Percentiles rank a stretch among this genome's conserved stretches.
Conservation (phyloP, 2,888 invertebrate genomes). For the Scaptomyza parva region DNA sequence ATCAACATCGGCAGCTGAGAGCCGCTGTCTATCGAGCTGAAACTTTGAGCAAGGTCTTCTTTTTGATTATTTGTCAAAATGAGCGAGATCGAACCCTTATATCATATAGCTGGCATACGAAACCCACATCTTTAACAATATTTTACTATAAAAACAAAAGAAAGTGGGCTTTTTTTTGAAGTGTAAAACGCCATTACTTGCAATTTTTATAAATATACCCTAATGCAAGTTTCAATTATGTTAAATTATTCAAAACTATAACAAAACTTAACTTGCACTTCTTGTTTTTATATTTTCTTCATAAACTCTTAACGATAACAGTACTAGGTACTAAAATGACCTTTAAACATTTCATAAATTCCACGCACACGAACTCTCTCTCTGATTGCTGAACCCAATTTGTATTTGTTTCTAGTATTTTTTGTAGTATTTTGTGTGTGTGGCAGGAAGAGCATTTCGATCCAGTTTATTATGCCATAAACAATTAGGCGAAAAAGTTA, state of each 20-base stretch:
- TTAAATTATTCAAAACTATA: background rate
- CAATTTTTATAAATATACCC: too few species aligned
- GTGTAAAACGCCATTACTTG: too few species aligned
- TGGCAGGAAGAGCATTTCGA: conserved; percentile 20
- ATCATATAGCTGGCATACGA: too few species aligned
- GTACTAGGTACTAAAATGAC: conserved; percentile 13
- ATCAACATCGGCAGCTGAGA: too few species aligned
- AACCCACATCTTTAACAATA: too few species aligned
- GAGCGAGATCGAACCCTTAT: too few species aligned
- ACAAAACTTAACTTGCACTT: background rate
- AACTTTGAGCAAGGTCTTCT: too few species aligned
- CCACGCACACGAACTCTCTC: conserved; percentile 35
- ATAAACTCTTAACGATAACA: conserved; percentile 18
- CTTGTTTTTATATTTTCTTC: background rate
- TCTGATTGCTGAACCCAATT: conserved; percentile 28
- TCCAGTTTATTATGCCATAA: conserved; percentile 61
- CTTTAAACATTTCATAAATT: conserved; percentile 35
- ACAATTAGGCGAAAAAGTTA: conserved; percentile 64
- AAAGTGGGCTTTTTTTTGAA: too few species aligned
- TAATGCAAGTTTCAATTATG: background rate
- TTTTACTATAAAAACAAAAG: too few species aligned
- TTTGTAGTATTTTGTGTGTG: too few species aligned
- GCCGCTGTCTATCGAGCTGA: too few species aligned
- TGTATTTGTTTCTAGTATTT: conserved; percentile 26
- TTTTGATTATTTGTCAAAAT: too few species aligned